Evolutionary conservation across 2,888 invertebrate genomes (phyloP).

Genomic region (Drosophila lutescens): DNA sequence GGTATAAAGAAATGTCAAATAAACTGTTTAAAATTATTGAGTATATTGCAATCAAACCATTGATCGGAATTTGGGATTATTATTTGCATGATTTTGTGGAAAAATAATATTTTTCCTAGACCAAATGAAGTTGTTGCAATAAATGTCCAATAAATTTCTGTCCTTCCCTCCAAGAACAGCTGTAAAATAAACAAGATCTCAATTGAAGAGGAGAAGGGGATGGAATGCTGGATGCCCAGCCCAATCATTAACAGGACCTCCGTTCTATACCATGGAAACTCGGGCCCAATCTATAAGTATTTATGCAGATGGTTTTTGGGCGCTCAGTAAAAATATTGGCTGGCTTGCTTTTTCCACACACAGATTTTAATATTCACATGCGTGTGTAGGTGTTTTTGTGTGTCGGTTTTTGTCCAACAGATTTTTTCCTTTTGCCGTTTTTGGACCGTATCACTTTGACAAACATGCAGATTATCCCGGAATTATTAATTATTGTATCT

Average conservation of each 20-base stretch:
- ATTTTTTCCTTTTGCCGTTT: constrained; percentile 44
- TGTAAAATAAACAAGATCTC: constrained; percentile 14
- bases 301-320: constrained; percentile 66
- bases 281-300: constrained; percentile 35
- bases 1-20: neutral
- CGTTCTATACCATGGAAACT: neutral
- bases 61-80: neutral
- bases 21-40: neutral
- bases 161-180: constrained; percentile 10
- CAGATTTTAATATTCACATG: constrained; percentile 29
- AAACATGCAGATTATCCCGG: constrained; percentile 79
- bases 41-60: too few relatives aligned
- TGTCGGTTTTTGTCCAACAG: constrained; percentile 20
- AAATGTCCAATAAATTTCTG: constrained; percentile 25
- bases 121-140: constrained; percentile 28
- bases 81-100: neutral
- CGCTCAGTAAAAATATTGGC: constrained; percentile 37
- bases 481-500: constrained; percentile 80
- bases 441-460: constrained; percentile 73
- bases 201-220: neutral
- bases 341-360: constrained; percentile 42
- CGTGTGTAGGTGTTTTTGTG: constrained; percentile 25
- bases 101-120: constrained; percentile 21
- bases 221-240: constrained; percentile 1
- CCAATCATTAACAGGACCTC: constrained; percentile 15